Conservation (phyloP, 2,113 vertebrate species). For the Psilopogon haemacephalus region DNA sequence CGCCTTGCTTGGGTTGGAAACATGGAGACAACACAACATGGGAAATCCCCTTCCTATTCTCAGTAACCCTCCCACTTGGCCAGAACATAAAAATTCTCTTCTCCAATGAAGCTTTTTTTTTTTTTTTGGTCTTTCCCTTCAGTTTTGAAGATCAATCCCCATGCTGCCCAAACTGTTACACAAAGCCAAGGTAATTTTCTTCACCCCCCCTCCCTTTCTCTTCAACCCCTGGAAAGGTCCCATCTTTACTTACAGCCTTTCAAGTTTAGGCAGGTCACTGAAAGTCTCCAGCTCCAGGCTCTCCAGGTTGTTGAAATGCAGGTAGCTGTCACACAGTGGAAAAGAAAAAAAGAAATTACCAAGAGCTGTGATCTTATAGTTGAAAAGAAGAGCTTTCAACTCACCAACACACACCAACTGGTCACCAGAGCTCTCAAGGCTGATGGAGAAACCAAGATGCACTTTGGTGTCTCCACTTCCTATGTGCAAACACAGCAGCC, state of each 20-base stretch:
- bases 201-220: background rate
- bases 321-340: conserved; percentile 80
- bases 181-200: background rate
- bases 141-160: background rate
- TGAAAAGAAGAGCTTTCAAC: background rate
- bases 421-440: background rate
- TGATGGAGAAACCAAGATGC: background rate
- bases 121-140: background rate
- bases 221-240: background rate
- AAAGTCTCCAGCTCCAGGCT: conserved; percentile 86
- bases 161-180: background rate
- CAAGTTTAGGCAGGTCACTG: conserved; percentile 87
- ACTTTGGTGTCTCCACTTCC: background rate
- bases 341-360: background rate
- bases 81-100: background rate
- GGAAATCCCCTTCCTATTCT: background rate
- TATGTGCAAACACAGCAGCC: background rate
- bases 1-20: background rate
- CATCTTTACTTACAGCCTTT: conserved; percentile 85
- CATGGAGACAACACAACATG: background rate
- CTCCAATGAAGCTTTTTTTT: background rate
- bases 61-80: background rate
- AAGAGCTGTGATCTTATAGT: background rate
- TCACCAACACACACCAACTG: background rate
- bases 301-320: conserved; percentile 93